These are phyloP conservation scores for Metacarcinus magister DNA, from an alignment of 2,888 invertebrate species.

Conservation along the genomic window DNA sequence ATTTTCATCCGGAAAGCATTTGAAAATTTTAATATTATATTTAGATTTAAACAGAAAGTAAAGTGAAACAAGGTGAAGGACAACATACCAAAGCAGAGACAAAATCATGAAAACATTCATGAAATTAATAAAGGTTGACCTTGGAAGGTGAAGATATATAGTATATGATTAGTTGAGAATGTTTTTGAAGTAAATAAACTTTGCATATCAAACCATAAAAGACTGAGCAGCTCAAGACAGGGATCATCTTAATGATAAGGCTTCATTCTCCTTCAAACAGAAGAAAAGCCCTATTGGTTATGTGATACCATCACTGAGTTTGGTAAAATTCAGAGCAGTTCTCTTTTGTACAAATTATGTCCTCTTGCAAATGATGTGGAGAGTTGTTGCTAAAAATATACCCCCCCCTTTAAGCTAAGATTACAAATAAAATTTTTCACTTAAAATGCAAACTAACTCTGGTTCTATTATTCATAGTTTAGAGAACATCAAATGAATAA, in stretches of 20 bases:
- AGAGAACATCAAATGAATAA: not conserved
- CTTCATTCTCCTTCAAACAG: not conserved
- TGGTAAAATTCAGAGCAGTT: not conserved
- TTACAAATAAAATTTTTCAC: not conserved
- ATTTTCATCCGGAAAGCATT: constrained; percentile 17
- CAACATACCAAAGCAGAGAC: not conserved
- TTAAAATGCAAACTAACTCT: not conserved
- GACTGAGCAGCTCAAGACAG: not conserved
- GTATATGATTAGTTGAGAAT: not conserved
- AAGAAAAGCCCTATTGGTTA: not conserved
- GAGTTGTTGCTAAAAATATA: not conserved
- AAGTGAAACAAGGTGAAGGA: not conserved
- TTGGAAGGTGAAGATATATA: not conserved
- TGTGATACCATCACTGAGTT: not conserved
- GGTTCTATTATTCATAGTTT: not conserved
- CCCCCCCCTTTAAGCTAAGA: not conserved
- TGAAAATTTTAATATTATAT: not conserved
- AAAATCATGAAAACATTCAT: not conserved
- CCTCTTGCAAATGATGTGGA: not conserved
- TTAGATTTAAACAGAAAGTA: not conserved
- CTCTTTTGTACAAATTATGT: not conserved
- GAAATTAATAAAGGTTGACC: not conserved
- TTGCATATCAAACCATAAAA: not conserved
- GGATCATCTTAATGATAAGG: not conserved
- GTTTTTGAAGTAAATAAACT: not conserved